phyloP scores from a whole-genome alignment of 2,888 invertebrate species.

The Calliphora vomitoria region DNA sequence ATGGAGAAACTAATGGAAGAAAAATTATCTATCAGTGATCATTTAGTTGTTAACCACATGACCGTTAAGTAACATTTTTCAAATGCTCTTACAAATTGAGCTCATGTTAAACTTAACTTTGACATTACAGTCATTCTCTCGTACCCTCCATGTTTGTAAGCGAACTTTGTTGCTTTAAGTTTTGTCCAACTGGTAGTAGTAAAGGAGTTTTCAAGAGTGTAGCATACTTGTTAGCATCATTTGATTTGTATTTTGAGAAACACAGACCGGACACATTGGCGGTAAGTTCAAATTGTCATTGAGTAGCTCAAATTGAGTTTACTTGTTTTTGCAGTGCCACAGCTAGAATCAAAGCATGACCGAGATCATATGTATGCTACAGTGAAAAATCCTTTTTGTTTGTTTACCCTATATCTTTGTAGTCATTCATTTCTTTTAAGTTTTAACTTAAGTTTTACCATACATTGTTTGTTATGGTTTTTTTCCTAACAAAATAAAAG shows the following conservation, averaged over 20 bases:
- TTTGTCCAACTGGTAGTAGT: neutral
- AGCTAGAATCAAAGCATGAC: neutral
- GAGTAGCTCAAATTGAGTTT: too few relatives aligned
- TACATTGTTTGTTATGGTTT: conserved; percentile 18
- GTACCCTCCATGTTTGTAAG: neutral
- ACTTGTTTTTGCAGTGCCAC: neutral
- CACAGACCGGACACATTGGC: conserved; percentile 8
- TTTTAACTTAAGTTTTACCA: conserved; percentile 28
- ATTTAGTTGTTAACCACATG: conserved; percentile 28
- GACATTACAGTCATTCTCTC: conserved; percentile 39
- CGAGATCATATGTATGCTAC: neutral
- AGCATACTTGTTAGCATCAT: conserved; percentile 14
- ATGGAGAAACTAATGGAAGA: conserved; percentile 13
- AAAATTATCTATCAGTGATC: conserved; percentile 25
- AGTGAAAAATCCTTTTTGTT: neutral
- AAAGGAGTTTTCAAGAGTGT: neutral
- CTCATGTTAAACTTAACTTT: conserved; percentile 62
- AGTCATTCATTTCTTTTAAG: conserved; percentile 32
- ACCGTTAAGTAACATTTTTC: conserved; percentile 59
- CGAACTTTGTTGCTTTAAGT: neutral
- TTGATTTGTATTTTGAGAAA: neutral
- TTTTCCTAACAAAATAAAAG: conserved; percentile 46
- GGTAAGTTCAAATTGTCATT: neutral
- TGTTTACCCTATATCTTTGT: conserved; percentile 25
- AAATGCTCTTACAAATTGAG: conserved; percentile 69